phyloP scores from a whole-genome alignment of 2,888 invertebrate species.

The Panzeria rudis region DNA sequence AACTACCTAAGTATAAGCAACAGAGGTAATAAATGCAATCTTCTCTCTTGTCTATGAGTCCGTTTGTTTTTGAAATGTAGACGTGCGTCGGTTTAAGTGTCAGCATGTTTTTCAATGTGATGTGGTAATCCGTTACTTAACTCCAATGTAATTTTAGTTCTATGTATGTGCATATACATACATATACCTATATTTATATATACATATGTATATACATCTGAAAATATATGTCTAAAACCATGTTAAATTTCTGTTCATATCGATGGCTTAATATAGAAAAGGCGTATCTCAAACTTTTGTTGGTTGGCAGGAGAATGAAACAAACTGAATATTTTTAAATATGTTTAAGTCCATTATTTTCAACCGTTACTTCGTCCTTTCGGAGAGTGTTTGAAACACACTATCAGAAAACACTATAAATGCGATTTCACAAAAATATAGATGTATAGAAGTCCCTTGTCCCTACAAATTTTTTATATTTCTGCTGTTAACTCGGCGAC shows the following conservation, averaged over 20 bases:
- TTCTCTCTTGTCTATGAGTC: conserved; percentile 61
- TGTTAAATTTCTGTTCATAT: too few relatives aligned
- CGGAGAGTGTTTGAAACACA: too few relatives aligned
- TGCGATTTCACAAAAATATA: too few relatives aligned
- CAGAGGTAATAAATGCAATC: conserved; percentile 55
- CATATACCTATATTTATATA: not conserved
- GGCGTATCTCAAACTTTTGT: not conserved
- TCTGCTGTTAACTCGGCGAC: too few relatives aligned
- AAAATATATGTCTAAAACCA: not conserved
- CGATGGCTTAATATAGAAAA: not conserved
- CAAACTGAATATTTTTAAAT: too few relatives aligned
- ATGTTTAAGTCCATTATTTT: too few relatives aligned
- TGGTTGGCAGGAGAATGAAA: too few relatives aligned
- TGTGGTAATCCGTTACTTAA: conserved; percentile 75
- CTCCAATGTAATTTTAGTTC: conserved; percentile 71
- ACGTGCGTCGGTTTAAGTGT: conserved; percentile 69
- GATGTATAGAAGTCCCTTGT: too few relatives aligned
- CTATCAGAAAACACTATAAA: too few relatives aligned
- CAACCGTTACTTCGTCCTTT: too few relatives aligned
- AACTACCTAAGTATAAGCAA: not conserved
- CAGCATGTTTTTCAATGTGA: conserved; percentile 68
- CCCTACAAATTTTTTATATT: too few relatives aligned
- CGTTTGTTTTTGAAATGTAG: conserved; percentile 65
- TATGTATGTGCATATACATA: not conserved
- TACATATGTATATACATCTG: too few relatives aligned